Base-by-base conservation (phyloP, 2,113 vertebrate genomes). In the Vanacampus margaritifer region DNA sequence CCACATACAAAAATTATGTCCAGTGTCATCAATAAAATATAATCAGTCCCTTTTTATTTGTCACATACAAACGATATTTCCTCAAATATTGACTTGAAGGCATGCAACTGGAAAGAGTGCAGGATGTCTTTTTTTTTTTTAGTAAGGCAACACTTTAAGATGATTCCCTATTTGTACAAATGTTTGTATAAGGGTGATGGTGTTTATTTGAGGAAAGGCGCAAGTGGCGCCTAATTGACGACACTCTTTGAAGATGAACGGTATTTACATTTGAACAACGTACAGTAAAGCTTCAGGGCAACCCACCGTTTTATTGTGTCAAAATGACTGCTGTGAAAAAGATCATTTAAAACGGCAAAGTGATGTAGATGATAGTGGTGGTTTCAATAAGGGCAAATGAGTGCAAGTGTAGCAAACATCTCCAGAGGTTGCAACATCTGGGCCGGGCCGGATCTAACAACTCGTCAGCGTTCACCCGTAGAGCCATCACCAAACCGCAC, bases 401-500 rank as follows among this genome's bases (percentile, higher is more conserved):
- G 51, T 21, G 13, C 32, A 64, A 73, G 67, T 73, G 64, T 54
- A 65, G 75, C 67, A 56, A 56, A 46, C 36, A 13, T 56, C 74
- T 72, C 67, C 3, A 10, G 58, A 21, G 7, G n/a, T 32, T 10
- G 32, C 65, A 74, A 83, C 85, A 87, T 81, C 80, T 84, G 86
- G 54, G 83, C 57, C 32, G 62, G 74, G 76, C 56, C 43, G 70
- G 76, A 83, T 76, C 58, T 65, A 80, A 84, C 79, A 83, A 83
- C 64, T 88, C 84, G 76, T 73, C 74, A 41, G 68, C 72, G 84
- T 86, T 86, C 67, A 69, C 78, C 69, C 74, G 23, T 74, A 71
- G 78, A 82, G 74, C 66, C 73, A 71, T 83, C 77, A 69, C 43
- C 24, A 82, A 87, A 84, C 83, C 79, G 58, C 79, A 75, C 76